Evolutionary conservation across 1,140 invertebrate species (phyloP).

Genomic region (Apis florea): DNA sequence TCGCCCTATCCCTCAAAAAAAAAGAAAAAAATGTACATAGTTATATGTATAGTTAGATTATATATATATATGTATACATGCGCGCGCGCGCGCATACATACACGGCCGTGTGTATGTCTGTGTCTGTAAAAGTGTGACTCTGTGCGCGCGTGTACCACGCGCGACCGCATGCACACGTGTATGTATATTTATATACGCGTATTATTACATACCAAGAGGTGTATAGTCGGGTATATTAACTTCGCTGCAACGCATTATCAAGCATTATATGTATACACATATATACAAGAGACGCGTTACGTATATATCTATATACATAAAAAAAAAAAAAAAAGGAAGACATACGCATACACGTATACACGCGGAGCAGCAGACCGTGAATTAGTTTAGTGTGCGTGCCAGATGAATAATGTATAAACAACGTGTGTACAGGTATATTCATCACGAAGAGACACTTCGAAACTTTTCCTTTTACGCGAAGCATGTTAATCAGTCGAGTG

Average conservation of each 20-base stretch:
- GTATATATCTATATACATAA: constrained; percentile 39
- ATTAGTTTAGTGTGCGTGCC: constrained; percentile 12
- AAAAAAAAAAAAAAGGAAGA: background rate
- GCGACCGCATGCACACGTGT: constrained; percentile 28
- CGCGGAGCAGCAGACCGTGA: constrained; percentile 10
- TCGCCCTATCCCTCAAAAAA: constrained; percentile 50
- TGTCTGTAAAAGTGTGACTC: constrained; percentile 37
- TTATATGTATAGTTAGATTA: constrained; percentile 81
- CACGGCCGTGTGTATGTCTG: constrained; percentile 39
- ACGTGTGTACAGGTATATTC: background rate
- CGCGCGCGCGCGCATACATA: constrained; percentile 53
- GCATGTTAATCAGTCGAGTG: background rate
- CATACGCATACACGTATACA: constrained; percentile 36
- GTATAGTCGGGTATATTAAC: constrained; percentile 11
- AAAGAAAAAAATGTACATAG: constrained; percentile 75
- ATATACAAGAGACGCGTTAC: constrained; percentile 24
- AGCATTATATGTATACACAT: constrained; percentile 57
- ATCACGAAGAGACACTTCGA: background rate
- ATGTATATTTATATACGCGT: constrained; percentile 16
- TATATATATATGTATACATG: constrained; percentile 63
- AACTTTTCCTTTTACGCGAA: background rate
- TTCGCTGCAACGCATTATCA: constrained; percentile 11
- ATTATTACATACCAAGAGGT: background rate
- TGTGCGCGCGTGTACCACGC: constrained; percentile 16
- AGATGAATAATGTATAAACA: constrained; percentile 12